Conservation (phyloP, 1,140 invertebrate species). For the Drosophila watanabei region DNA sequence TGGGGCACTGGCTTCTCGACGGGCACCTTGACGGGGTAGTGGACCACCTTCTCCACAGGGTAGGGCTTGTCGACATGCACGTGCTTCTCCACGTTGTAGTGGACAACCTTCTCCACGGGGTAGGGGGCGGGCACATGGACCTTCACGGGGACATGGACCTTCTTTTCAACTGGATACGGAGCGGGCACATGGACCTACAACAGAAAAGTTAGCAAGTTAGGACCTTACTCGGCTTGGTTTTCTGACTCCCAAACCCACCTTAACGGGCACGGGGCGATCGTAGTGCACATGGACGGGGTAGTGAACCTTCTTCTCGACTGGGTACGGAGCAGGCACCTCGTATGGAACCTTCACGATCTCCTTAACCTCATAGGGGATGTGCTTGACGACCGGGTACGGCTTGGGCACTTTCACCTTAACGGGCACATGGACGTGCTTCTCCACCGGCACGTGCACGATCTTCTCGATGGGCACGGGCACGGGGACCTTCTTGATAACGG, state of each 20-base stretch:
- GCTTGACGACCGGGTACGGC: slow-evolving; percentile 88
- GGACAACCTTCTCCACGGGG: slow-evolving; percentile 90
- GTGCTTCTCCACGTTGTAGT: slow-evolving; percentile 89
- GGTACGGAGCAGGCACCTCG: slow-evolving; percentile 88
- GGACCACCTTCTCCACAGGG: slow-evolving; percentile 90
- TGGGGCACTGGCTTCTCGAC: slow-evolving; percentile 89
- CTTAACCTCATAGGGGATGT: slow-evolving; percentile 88
- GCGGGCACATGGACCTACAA: slow-evolving; percentile 88
- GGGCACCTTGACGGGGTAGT: slow-evolving; percentile 90
- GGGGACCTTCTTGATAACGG: slow-evolving; percentile 90
- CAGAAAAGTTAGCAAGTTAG: neutral
- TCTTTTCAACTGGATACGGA: slow-evolving; percentile 89
- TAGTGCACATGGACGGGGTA: slow-evolving; percentile 88
- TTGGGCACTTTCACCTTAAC: slow-evolving; percentile 88
- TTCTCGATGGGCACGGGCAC: slow-evolving; percentile 89
- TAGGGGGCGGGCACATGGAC: slow-evolving; percentile 90
- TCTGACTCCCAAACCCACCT: slow-evolving; percentile 57
- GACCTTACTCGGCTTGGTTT: too few species aligned
- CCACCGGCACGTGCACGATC: slow-evolving; percentile 87
- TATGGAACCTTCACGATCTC: slow-evolving; percentile 89
- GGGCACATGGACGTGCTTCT: slow-evolving; percentile 87
- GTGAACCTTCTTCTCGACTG: slow-evolving; percentile 88
- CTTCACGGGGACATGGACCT: slow-evolving; percentile 89
- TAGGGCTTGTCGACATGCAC: slow-evolving; percentile 90
- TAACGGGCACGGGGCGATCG: slow-evolving; percentile 88